Percentiles rank a stretch among this genome's conserved stretches.
phyloP scores from a whole-genome alignment of 2,797 vertebrate genomes.

The Apodemus agrarius region DNA sequence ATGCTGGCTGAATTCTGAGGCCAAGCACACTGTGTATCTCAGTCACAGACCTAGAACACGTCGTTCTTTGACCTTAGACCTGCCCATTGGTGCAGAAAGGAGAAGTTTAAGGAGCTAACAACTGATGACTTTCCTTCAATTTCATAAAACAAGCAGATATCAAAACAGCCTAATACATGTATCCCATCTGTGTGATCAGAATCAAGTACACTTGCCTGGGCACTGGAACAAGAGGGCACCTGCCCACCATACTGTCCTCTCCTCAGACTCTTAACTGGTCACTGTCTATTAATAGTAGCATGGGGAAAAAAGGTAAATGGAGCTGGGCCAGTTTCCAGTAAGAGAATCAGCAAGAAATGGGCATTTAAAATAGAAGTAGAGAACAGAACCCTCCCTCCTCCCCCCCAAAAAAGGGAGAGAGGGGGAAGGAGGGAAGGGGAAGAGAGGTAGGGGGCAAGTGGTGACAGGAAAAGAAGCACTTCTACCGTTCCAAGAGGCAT shows the following conservation, averaged over 20 bases:
- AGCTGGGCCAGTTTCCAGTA: slow-evolving; percentile 77
- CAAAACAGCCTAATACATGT: slow-evolving; percentile 22
- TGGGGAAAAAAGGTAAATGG: slow-evolving; percentile 80
- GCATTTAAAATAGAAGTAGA: slow-evolving; percentile 83
- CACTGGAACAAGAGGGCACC: slow-evolving; percentile 74
- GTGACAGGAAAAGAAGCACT: slow-evolving; percentile 42
- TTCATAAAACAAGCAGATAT: background rate
- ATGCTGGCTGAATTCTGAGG: background rate
- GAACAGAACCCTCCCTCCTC: background rate
- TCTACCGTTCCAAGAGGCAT: background rate
- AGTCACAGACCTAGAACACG: background rate
- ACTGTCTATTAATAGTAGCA: slow-evolving; percentile 87
- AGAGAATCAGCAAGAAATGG: slow-evolving; percentile 61
- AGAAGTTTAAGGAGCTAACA: background rate
- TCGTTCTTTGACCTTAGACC: background rate
- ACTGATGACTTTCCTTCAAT: background rate
- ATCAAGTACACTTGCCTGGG: background rate
- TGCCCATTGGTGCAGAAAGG: background rate
- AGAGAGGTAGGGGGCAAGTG: slow-evolving; percentile 50
- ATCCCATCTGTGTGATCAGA: slow-evolving; percentile 18
- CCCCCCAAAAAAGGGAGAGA: slow-evolving; percentile 1
- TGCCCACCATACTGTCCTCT: slow-evolving; percentile 67
- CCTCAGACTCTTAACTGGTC: slow-evolving; percentile 81
- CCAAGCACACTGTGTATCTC: background rate
- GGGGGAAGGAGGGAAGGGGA: slow-evolving; percentile 48